Conservation (phyloP, 1,140 invertebrate species). For the Idris sp. region DNA sequence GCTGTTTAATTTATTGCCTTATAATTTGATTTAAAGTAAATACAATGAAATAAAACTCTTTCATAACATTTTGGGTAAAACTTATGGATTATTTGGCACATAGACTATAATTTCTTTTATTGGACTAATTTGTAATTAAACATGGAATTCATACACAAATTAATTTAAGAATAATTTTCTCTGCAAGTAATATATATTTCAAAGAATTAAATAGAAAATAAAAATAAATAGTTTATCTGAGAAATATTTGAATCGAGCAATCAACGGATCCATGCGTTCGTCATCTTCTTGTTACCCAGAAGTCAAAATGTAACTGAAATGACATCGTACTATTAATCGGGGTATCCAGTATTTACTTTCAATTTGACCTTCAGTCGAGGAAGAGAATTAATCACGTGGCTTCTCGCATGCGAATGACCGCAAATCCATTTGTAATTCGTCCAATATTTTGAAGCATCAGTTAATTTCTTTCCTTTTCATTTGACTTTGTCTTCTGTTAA, state of each 20-base stretch:
- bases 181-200: too few species aligned
- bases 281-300: slow-evolving; percentile 57
- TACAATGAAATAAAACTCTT: too few species aligned
- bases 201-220: too few species aligned
- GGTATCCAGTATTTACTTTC: slow-evolving; percentile 55
- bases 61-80: too few species aligned
- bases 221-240: too few species aligned
- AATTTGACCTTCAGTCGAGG: slow-evolving; percentile 70
- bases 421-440: slow-evolving; percentile 67
- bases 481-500: slow-evolving; percentile 34
- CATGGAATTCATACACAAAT: too few species aligned
- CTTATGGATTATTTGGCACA: too few species aligned
- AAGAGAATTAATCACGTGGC: slow-evolving; percentile 74
- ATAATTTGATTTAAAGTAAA: too few species aligned
- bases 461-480: slow-evolving; percentile 53
- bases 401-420: slow-evolving; percentile 62
- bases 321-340: slow-evolving; percentile 39
- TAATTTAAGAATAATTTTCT: too few species aligned
- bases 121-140: too few species aligned
- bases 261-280: slow-evolving; percentile 48
- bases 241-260: slow-evolving; percentile 32
- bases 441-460: slow-evolving; percentile 62
- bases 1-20: too few species aligned
- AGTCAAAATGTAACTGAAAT: slow-evolving; percentile 58
- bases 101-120: too few species aligned